These are phyloP conservation scores for Melanaphis sacchari DNA, from an alignment of 1,140 invertebrate species.

Conservation along the genomic window DNA sequence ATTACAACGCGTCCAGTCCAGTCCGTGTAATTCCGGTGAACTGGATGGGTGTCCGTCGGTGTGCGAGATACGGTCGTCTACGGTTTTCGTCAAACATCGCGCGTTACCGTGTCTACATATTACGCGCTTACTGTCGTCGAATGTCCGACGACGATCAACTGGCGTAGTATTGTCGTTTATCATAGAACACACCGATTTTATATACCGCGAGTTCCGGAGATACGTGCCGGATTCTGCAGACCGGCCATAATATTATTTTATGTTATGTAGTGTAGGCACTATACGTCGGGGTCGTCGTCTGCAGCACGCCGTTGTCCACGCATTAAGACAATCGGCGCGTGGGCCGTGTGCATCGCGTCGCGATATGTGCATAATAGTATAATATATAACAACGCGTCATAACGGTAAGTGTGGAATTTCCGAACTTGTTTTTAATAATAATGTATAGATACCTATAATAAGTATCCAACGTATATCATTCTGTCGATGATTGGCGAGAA, in stretches of 20 bases:
- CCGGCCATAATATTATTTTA: background rate
- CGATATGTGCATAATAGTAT: background rate
- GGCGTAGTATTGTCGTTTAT: background rate
- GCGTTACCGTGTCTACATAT: background rate
- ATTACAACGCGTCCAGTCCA: background rate
- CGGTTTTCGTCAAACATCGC: background rate
- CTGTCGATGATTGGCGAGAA: background rate
- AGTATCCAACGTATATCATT: background rate
- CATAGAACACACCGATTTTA: background rate
- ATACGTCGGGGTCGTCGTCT: background rate
- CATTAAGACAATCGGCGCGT: background rate
- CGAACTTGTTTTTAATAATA: background rate
- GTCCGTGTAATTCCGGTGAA: slow-evolving; percentile 55
- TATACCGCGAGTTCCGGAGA: background rate
- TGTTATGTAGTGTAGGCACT: background rate
- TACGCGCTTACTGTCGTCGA: background rate
- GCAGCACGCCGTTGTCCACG: background rate
- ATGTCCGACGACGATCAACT: background rate
- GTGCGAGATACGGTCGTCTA: background rate
- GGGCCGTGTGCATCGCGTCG: background rate
- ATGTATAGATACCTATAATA: background rate
- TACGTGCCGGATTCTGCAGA: background rate
- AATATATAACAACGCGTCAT: background rate
- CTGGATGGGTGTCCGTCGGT: slow-evolving; percentile 34
- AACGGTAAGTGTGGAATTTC: background rate